A percentile compares a stretch with the other conserved stretches of the same genome.
These are phyloP conservation scores for Hydroisotoma schaefferi DNA, from an alignment of 2,888 invertebrate species.

Conservation along the genomic window DNA sequence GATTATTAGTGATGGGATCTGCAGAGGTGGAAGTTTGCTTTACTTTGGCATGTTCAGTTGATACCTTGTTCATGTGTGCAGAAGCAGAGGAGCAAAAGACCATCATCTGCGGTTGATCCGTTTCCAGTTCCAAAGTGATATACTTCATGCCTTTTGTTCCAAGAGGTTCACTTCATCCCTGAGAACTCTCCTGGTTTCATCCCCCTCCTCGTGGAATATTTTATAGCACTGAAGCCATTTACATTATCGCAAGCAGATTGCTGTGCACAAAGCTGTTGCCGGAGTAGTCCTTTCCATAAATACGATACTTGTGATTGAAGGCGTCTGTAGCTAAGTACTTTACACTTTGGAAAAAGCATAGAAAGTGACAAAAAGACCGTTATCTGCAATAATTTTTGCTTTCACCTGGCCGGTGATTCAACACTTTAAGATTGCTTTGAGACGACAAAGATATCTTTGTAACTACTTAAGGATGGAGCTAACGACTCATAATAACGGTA, in stretches of 20 bases:
- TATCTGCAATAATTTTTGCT: neutral
- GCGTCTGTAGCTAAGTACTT: too few relatives aligned
- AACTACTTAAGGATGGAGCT: constrained; percentile 39
- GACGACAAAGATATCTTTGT: constrained; percentile 4
- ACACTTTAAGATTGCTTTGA: constrained; percentile 15
- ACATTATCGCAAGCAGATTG: too few relatives aligned
- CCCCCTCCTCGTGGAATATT: too few relatives aligned
- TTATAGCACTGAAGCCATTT: too few relatives aligned
- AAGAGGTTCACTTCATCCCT: neutral
- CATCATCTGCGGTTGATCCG: constrained; percentile 6
- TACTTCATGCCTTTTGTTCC: neutral
- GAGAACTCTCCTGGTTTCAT: constrained; percentile 1
- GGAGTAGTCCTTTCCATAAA: too few relatives aligned
- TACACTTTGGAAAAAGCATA: too few relatives aligned
- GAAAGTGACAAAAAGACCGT: neutral
- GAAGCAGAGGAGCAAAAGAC: constrained; percentile 19
- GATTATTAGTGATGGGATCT: too few relatives aligned
- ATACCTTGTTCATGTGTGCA: constrained; percentile 15
- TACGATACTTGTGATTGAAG: too few relatives aligned
- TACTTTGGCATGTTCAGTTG: neutral
- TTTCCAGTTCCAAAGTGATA: neutral
- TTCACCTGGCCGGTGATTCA: too few relatives aligned
- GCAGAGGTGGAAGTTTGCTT: neutral
- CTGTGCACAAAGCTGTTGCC: too few relatives aligned
- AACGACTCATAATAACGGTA: constrained; percentile 40